phyloP scores from a whole-genome alignment of 2,888 invertebrate species.

The Aspidiotus rigidus region DNA sequence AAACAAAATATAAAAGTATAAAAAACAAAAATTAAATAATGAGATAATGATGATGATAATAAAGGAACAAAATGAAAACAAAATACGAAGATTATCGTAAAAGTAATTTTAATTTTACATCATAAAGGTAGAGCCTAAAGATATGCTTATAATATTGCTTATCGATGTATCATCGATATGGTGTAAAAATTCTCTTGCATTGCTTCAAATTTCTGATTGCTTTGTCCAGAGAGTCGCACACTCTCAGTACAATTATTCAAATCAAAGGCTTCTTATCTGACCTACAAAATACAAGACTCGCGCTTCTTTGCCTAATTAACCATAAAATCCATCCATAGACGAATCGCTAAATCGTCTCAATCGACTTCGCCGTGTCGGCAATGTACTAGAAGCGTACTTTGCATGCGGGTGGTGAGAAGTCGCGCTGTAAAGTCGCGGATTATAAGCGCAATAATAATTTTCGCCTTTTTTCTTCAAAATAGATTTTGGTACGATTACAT shows the following conservation, averaged over 20 bases:
- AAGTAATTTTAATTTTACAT: too few relatives aligned
- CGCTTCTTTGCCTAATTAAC: neutral
- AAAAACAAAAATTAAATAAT: neutral
- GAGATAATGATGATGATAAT: neutral
- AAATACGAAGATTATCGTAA: too few relatives aligned
- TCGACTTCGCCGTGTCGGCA: conserved; percentile 21
- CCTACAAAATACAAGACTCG: too few relatives aligned
- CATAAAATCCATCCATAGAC: conserved; percentile 23
- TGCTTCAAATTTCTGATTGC: too few relatives aligned
- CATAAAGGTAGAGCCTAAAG: too few relatives aligned
- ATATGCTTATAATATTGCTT: too few relatives aligned
- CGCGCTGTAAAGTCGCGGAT: conserved; percentile 9
- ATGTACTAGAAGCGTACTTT: conserved; percentile 25
- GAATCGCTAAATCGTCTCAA: conserved; percentile 26
- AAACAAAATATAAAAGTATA: neutral
- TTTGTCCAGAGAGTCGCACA: too few relatives aligned
- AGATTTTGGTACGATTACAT: conserved; percentile 47
- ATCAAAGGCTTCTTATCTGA: too few relatives aligned
- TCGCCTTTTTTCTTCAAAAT: conserved; percentile 49
- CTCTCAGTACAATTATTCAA: too few relatives aligned
- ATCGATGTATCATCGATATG: too few relatives aligned
- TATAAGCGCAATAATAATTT: conserved; percentile 19
- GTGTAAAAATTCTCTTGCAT: too few relatives aligned
- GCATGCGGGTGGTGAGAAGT: neutral
- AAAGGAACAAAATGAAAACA: too few relatives aligned